These are phyloP conservation scores for Caerostris extrusa DNA, from an alignment of 1,140 invertebrate species.

Conservation along the genomic window DNA sequence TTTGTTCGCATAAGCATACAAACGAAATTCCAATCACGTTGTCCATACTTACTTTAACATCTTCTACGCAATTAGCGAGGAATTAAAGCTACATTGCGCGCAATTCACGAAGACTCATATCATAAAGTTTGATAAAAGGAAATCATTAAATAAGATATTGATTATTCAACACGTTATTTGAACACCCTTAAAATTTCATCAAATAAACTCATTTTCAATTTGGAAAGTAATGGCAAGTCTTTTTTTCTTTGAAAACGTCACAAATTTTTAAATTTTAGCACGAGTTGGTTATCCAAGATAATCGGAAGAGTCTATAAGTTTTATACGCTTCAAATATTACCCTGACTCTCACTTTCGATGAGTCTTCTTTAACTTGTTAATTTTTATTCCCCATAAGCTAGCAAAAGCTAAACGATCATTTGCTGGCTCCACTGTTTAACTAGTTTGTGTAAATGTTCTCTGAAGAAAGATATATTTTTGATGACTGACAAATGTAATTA, in stretches of 20 bases:
- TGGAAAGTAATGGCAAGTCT: conserved; percentile 1
- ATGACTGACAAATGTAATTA: conserved; percentile 8
- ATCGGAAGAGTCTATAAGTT: conserved; percentile 16
- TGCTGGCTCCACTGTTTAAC: background rate
- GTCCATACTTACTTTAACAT: conserved; percentile 51
- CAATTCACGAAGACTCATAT: conserved; percentile 19
- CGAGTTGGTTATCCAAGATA: background rate
- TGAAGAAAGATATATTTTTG: background rate
- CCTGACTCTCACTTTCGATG: background rate
- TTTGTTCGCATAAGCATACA: conserved; percentile 43
- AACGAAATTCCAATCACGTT: conserved; percentile 30
- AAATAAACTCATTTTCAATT: conserved; percentile 54
- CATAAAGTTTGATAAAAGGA: conserved; percentile 36
- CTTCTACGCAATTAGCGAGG: conserved; percentile 42
- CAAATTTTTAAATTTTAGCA: conserved; percentile 35
- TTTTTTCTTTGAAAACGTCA: background rate
- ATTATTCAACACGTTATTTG: conserved; percentile 64
- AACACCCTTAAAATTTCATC: conserved; percentile 49
- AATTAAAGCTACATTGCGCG: conserved; percentile 47
- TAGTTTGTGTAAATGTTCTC: conserved; percentile 8
- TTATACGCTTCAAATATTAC: background rate
- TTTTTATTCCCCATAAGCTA: background rate
- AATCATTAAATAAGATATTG: conserved; percentile 35
- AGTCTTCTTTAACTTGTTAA: conserved; percentile 27
- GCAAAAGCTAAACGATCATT: background rate